Evolutionary conservation across 2,113 vertebrate species (phyloP).

Genomic region (Litocranius walleri): DNA sequence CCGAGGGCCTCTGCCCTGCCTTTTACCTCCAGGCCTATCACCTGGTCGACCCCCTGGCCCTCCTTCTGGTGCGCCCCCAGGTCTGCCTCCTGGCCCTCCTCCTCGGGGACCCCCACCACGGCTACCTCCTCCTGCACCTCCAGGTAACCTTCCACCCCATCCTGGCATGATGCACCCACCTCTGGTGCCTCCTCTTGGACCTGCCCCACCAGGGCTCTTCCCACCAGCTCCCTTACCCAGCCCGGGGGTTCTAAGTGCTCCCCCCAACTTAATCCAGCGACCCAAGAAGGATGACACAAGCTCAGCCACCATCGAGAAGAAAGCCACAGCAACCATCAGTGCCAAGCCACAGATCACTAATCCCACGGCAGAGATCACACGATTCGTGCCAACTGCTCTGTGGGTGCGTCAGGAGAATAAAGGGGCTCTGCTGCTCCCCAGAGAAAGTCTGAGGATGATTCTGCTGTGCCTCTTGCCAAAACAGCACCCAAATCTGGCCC

Average conservation of each 20-base stretch:
- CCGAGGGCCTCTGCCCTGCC: constrained; percentile 92
- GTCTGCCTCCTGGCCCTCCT: constrained; percentile 95
- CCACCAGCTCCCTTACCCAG: constrained; percentile 88
- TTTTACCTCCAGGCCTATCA: constrained; percentile 95
- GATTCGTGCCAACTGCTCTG: constrained; percentile 97
- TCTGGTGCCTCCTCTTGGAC: constrained; percentile 85
- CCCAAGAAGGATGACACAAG: constrained; percentile 80
- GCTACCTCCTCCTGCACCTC: constrained; percentile 93
- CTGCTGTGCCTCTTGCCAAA: no score
- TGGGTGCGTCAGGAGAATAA: constrained; percentile 93
- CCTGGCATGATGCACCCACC: constrained; percentile 89
- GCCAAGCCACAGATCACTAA: constrained; percentile 99
- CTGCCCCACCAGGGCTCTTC: constrained; percentile 89
- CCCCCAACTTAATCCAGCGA: constrained; percentile 93
- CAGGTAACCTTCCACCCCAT: constrained; percentile 96
- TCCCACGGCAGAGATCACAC: constrained; percentile 95
- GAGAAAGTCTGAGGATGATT: no score
- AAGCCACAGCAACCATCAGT: constrained; percentile 92
- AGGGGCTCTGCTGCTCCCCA: background rate
- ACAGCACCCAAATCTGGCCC: no score
- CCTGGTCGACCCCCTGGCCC: constrained; percentile 95
- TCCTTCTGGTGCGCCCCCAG: constrained; percentile 93
- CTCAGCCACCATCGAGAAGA: no score
- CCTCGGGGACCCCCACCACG: constrained; percentile 95
- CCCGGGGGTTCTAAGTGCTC: constrained; percentile 94